Conservation (phyloP, 1,140 invertebrate species). For the Propsilocerus akamusi region DNA sequence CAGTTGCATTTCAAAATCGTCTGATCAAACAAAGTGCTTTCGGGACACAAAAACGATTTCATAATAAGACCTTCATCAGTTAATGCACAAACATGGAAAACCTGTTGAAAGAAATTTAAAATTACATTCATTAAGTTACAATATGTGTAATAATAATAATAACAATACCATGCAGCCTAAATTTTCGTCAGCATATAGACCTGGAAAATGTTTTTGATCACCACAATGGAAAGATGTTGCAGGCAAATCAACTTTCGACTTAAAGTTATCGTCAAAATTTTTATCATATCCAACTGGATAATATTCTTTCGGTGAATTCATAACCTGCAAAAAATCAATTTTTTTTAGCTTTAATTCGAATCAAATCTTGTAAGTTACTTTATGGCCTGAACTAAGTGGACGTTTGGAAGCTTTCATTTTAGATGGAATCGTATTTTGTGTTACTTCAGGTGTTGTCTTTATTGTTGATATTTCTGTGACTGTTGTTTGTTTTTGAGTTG, state of each 20-base stretch:
- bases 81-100: constrained; percentile 77
- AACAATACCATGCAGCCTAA: constrained; percentile 83
- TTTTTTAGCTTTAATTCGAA: not conserved
- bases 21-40: constrained; percentile 74
- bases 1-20: constrained; percentile 79
- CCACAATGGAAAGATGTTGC: constrained; percentile 77
- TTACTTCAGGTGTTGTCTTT: constrained; percentile 21
- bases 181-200: constrained; percentile 73
- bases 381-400: constrained; percentile 12
- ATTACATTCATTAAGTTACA: not conserved
- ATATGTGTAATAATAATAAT: constrained; percentile 7
- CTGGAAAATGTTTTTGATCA: constrained; percentile 76
- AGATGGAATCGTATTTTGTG: constrained; percentile 27
- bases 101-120: constrained; percentile 28
- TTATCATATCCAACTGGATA: constrained; percentile 73
- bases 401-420: constrained; percentile 14
- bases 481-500: not conserved
- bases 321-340: constrained; percentile 33
- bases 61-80: constrained; percentile 73
- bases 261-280: constrained; percentile 73
- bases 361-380: not conserved
- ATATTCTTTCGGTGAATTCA: constrained; percentile 76
- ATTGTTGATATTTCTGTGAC: constrained; percentile 10
- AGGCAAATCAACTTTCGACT: constrained; percentile 60
- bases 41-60: constrained; percentile 76